Percentiles rank a stretch among this genome's conserved stretches.
Evolutionary conservation across 2,113 vertebrate species (phyloP).

Genomic region (Rissa tridactyla): DNA sequence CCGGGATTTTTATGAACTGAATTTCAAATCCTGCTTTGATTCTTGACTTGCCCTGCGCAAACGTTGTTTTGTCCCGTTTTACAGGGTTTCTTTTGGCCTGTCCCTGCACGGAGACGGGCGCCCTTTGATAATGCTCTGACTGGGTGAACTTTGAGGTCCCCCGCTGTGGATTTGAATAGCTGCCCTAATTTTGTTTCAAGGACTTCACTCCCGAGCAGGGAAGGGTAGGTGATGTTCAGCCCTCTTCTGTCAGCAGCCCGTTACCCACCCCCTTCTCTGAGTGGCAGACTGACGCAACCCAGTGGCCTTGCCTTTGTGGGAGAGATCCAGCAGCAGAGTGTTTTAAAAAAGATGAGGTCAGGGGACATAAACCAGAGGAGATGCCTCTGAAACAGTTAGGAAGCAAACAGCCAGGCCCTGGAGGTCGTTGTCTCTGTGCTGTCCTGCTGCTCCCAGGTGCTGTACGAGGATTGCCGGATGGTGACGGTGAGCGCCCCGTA

Average conservation of each 20-base stretch:
- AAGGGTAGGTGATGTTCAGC: not conserved
- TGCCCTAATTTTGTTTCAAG: not conserved
- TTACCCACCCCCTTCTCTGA: not conserved
- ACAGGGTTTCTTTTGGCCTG: not conserved
- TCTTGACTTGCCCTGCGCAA: not conserved
- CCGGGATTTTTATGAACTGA: not conserved
- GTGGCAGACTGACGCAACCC: not conserved
- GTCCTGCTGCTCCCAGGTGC: constrained; percentile 70
- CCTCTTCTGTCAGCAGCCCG: not conserved
- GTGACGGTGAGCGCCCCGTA: constrained; percentile 84
- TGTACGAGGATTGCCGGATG: constrained; percentile 87
- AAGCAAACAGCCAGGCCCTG: not conserved
- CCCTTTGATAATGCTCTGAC: not conserved
- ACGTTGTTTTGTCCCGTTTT: not conserved
- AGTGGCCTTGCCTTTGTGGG: not conserved
- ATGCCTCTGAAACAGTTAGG: not conserved
- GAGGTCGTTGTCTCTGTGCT: not conserved
- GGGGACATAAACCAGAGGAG: not conserved
- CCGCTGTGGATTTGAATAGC: not conserved
- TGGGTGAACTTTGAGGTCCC: not conserved
- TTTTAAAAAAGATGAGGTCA: not conserved
- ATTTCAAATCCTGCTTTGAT: not conserved
- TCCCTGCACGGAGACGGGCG: accelerated
- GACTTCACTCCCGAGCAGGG: not conserved
- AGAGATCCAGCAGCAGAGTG: not conserved